Base-by-base conservation (phyloP, 2,113 vertebrate genomes). In the Scopus umbretta region DNA sequence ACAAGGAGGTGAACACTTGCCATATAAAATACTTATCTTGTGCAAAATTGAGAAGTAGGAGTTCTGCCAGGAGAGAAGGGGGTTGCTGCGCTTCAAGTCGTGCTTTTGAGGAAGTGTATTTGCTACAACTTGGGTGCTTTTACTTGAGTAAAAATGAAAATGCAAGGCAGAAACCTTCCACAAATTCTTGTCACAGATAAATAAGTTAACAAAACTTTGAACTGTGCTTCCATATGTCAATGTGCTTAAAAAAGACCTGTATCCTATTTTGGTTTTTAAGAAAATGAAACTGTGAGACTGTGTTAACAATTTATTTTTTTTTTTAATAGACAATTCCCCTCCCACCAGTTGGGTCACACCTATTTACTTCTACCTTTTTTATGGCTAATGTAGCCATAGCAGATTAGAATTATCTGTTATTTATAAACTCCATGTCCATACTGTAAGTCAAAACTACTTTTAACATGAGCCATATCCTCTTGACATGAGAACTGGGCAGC, bases 81-180 rank as follows among this genome's bases (percentile, higher is more conserved):
- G 23, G 7, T 32, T 58, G 94, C 55, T 87, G 72, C 3, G 0
- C 30, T 80, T 58, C 26, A 27, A 7, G 52, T 5, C 36, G 25
- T 59, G 55, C 45, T 87, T 84, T 80, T 87, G 79, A 90, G 85
- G 73, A 88, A 63, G 84, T 45, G 22, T 18, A 17, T 73, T 52
- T 84, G 68, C 42, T 85, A 2, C 30, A n/a, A 0, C 16, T 74
- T 56, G 1, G 1, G 0, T 34, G 50, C 68, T 84, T 53, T 32
- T 68, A 14, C 11, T 65, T 70, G 38, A 74, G 17, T 29, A 50
- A 75, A 85, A 84, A 47, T 29, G n/a, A 89, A 90, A 92, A 78
- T 6, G 30, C 0, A 0, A 66, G 42, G 4, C 3, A 63, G n/a
- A 90, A 94, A 53, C 25, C 26, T 25, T 19, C 9, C 19, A 2